phyloP scores from a whole-genome alignment of 2,113 vertebrate genomes.

The Psammodynastes pulverulentus region DNA sequence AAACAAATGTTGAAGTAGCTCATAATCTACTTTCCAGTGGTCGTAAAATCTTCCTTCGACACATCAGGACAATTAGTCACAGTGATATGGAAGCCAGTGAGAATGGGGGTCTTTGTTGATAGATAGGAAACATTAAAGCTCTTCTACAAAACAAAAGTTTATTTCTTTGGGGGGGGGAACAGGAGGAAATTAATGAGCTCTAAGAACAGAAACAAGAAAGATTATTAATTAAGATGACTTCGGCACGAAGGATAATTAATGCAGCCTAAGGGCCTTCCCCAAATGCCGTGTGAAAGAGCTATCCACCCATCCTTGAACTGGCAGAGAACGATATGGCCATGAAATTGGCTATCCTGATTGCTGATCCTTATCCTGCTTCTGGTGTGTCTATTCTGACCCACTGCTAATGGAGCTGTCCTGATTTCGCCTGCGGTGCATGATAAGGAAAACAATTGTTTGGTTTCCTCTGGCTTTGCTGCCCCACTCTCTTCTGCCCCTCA shows the following conservation, averaged over 20 bases:
- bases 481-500: not conserved
- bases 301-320: not conserved
- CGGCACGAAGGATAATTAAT: conserved; percentile 21
- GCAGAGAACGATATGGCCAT: not conserved
- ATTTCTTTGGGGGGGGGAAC: not conserved
- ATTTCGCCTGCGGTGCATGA: not conserved
- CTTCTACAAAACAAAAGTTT: not conserved
- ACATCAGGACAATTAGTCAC: not conserved
- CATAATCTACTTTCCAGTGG: not conserved
- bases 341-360: not conserved
- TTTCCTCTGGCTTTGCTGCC: not conserved
- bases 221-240: conserved; percentile 34
- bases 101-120: not conserved
- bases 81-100: not conserved
- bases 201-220: conserved; percentile 29
- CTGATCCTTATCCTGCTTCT: not conserved
- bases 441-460: not conserved
- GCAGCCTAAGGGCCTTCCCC: not conserved
- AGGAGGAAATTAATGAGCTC: not conserved
- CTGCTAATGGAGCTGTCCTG: not conserved
- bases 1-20: not conserved
- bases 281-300: not conserved
- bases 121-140: not conserved
- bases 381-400: not conserved
- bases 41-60: not conserved